These are phyloP conservation scores for Nephrocerus scutellatus DNA, from an alignment of 2,888 invertebrate genomes.

Conservation along the genomic window DNA sequence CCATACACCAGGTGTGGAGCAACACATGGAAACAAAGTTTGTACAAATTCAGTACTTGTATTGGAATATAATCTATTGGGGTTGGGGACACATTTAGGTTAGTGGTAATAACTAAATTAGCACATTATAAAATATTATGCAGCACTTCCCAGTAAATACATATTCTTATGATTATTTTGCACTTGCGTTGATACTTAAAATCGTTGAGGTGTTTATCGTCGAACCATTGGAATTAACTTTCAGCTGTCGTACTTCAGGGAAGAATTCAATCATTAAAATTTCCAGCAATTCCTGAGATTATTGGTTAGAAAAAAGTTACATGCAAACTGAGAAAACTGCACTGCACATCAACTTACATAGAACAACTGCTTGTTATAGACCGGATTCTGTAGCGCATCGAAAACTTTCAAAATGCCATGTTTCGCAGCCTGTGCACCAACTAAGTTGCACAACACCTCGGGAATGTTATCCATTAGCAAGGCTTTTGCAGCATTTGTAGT, in stretches of 20 bases:
- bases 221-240: constrained; percentile 30
- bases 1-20: too few species aligned
- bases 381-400: constrained; percentile 76
- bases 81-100: too few species aligned
- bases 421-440: constrained; percentile 80
- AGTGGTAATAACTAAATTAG: too few species aligned
- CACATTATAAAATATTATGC: too few species aligned
- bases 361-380: constrained; percentile 84
- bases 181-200: too few species aligned
- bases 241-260: constrained; percentile 60
- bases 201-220: too few species aligned
- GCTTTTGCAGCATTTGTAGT: constrained; percentile 60
- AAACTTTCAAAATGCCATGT: constrained; percentile 77
- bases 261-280: constrained; percentile 59
- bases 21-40: too few species aligned
- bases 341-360: constrained; percentile 61
- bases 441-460: constrained; percentile 72
- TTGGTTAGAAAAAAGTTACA: constrained; percentile 5
- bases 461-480: constrained; percentile 61
- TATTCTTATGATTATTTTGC: too few species aligned
- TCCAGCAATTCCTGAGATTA: constrained; percentile 58
- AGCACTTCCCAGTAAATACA: too few species aligned
- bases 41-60: too few species aligned
- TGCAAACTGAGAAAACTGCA: background rate
- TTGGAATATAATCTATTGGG: too few species aligned